Evolutionary conservation across 2,888 invertebrate genomes (phyloP), one percentile per base, ranked within the genome.

Genomic region (Epinotia ramella): DNA sequence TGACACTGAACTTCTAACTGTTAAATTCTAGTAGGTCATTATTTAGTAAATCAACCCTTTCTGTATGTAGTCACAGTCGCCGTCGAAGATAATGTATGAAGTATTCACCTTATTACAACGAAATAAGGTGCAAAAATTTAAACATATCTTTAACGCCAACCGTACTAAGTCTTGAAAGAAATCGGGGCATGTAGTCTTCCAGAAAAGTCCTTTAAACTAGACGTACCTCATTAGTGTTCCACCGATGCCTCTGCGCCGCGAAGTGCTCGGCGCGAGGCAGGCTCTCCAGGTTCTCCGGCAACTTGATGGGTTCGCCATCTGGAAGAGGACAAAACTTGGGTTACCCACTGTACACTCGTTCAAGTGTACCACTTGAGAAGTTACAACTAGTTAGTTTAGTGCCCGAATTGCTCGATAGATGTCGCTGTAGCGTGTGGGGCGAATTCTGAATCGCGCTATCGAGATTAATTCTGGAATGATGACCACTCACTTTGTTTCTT

Each of bases 181-280:
- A 16, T 49, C 16, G 16, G 16, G 49, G 1, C n/a, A n/a, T 53
- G n/a, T 49, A 49, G 16, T 53, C n/a, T n/a, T 53, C 53, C n/a
- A 53, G n/a, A n/a, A 53, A 53, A 13, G 53, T 53, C 53, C n/a
- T 53, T 65, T n/a, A 62, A 33, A 40, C 33, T 20, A 71, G 40
- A 63, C 18, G n/a, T 85, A 99, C 99, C 97, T 99, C 99, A 96
- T 99, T 99, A 90, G 99, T 99, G 97, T 99, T 99, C 99, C 99
- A 99, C 84, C 99, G 97, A 94, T 99, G 99, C 89, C 99, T 95
- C 93, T 98, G 98, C 84, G 97, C 97, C 81, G 99, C 98, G 94
- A 99, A 98, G 93, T 98, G 98, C 93, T 98, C 98, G 79, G 98
- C 98, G 86, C 98, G 96, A 83, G 98, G 98, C 89, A 99, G 96